These are phyloP conservation scores for Drosophila ambigua DNA, from an alignment of 1,140 invertebrate species.

Conservation along the genomic window DNA sequence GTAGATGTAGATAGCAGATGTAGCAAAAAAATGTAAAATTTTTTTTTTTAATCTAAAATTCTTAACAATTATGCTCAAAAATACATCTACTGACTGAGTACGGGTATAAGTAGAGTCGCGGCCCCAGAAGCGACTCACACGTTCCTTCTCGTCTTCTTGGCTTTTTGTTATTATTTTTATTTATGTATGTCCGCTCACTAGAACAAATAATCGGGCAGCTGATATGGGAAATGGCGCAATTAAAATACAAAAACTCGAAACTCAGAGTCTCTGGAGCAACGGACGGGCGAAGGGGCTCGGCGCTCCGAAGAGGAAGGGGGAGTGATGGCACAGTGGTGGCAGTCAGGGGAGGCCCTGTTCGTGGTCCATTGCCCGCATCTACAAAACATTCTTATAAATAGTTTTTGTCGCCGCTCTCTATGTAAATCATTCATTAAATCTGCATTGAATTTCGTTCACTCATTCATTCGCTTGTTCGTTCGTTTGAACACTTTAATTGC, in stretches of 20 bases:
- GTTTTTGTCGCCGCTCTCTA: constrained; percentile 68
- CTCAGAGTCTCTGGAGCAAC: constrained; percentile 22
- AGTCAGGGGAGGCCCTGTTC: too few relatives aligned
- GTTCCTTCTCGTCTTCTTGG: too few relatives aligned
- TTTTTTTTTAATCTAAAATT: too few relatives aligned
- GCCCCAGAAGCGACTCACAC: too few relatives aligned
- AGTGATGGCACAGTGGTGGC: neutral
- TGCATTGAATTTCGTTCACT: constrained; percentile 75
- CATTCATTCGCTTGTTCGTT: constrained; percentile 32
- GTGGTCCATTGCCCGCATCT: constrained; percentile 36
- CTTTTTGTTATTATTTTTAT: constrained; percentile 49
- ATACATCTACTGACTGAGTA: too few relatives aligned
- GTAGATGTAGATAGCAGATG: too few relatives aligned
- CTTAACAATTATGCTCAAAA: too few relatives aligned
- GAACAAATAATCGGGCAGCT: constrained; percentile 75
- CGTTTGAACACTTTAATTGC: constrained; percentile 57
- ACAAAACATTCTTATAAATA: constrained; percentile 56
- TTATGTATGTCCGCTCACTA: constrained; percentile 67
- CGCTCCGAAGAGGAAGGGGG: neutral
- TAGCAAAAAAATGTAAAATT: too few relatives aligned
- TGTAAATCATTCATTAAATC: constrained; percentile 78
- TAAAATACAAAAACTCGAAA: constrained; percentile 71
- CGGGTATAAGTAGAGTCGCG: too few relatives aligned
- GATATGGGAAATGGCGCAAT: constrained; percentile 80
- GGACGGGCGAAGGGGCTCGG: constrained; percentile 9